phyloP scores from a whole-genome alignment of 2,888 invertebrate genomes.

The Barypeithes pellucidus region DNA sequence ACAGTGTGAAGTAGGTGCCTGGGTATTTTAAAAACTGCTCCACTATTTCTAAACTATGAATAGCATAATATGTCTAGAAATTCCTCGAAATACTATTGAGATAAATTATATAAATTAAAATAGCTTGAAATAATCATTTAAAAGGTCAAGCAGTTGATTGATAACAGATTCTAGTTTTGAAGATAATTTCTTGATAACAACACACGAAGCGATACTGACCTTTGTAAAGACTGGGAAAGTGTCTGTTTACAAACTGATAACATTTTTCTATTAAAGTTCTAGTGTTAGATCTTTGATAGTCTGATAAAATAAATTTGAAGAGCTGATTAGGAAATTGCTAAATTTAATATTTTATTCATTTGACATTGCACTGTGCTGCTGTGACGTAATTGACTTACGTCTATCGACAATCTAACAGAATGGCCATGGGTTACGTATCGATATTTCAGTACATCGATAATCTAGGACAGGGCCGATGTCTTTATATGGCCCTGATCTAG shows the following conservation, averaged over 20 bases:
- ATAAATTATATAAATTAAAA: background rate
- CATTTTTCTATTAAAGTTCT: constrained; percentile 58
- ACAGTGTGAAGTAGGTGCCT: background rate
- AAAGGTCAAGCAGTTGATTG: constrained; percentile 39
- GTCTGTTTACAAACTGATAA: constrained; percentile 66
- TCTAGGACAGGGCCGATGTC: no score
- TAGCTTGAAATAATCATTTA: background rate
- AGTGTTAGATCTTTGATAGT: constrained; percentile 30
- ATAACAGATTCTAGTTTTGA: constrained; percentile 34
- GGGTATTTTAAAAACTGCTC: background rate
- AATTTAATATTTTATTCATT: constrained; percentile 21
- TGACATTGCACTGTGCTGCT: constrained; percentile 1
- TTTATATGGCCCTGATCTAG: no score
- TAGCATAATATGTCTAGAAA: background rate
- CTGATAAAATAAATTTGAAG: background rate
- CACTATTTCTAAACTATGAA: background rate
- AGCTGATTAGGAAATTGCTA: constrained; percentile 12
- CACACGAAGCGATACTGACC: constrained; percentile 62
- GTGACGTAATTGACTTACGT: background rate
- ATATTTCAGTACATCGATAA: background rate
- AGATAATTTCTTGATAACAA: constrained; percentile 34
- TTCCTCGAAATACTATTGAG: background rate
- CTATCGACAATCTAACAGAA: background rate
- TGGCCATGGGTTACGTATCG: background rate
- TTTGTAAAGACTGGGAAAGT: constrained; percentile 63